Conservation (phyloP, 2,888 invertebrate genomes). For the Pollenia amentaria region DNA sequence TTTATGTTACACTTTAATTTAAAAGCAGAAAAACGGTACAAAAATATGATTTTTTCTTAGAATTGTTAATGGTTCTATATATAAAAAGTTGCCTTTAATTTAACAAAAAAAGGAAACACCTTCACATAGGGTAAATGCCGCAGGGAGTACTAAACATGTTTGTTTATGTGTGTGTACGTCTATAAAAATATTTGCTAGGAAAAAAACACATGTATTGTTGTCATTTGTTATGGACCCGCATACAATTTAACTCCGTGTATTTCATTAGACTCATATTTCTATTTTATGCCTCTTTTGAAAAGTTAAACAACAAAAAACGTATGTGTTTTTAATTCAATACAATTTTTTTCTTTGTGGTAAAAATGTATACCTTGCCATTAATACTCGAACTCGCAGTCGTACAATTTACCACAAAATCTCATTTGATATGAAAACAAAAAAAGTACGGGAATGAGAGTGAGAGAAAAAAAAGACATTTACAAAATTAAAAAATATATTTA, state of each 20-base stretch:
- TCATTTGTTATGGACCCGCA: conserved; percentile 63
- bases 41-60: background rate
- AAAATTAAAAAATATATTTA: conserved; percentile 23
- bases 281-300: background rate
- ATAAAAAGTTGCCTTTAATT: too few species aligned
- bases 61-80: too few species aligned
- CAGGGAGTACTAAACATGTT: too few species aligned
- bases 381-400: background rate
- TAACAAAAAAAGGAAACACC: too few species aligned
- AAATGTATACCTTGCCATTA: conserved; percentile 29
- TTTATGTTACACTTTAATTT: too few species aligned
- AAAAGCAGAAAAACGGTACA: too few species aligned
- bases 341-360: conserved; percentile 36
- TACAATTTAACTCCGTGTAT: conserved; percentile 58
- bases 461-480: conserved; percentile 30
- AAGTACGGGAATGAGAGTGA: background rate
- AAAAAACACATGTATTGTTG: conserved; percentile 20
- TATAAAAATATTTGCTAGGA: conserved; percentile 22
- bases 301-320: conserved; percentile 13
- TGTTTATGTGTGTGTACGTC: background rate
- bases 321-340: conserved; percentile 8
- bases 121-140: too few species aligned
- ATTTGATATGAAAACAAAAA: conserved; percentile 20
- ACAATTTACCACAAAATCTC: conserved; percentile 41
- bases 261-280: background rate